These are phyloP conservation scores for Himalopsyche japonica DNA, from an alignment of 2,888 invertebrate species.

Conservation along the genomic window DNA sequence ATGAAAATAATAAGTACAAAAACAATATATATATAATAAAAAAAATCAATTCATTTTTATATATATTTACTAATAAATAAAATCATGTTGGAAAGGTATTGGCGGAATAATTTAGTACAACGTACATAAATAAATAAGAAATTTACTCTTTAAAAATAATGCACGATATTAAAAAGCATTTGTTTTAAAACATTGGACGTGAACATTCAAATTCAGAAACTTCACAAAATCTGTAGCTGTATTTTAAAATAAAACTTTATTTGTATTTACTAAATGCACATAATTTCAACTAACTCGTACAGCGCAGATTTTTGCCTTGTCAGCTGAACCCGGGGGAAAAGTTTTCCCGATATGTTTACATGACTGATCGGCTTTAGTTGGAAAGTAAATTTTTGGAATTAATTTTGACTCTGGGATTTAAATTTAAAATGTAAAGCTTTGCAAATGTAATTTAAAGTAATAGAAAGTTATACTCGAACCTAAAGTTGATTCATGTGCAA, in stretches of 20 bases:
- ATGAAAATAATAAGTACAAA: too few species aligned
- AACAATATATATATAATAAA: too few species aligned
- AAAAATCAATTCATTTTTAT: too few species aligned
- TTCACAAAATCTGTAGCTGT: not conserved
- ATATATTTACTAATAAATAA: too few species aligned
- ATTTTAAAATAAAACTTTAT: not conserved
- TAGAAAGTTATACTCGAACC: not conserved
- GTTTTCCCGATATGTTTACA: constrained; percentile 5
- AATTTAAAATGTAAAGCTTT: not conserved
- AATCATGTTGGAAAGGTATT: too few species aligned
- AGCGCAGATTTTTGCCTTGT: not conserved
- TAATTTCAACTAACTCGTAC: not conserved
- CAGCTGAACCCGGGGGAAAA: not conserved
- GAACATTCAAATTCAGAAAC: not conserved
- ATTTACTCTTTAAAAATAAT: too few species aligned
- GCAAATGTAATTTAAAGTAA: not conserved
- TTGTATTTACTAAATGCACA: not conserved
- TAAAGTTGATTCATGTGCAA: not conserved
- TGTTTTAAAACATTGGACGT: too few species aligned
- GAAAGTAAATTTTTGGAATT: not conserved
- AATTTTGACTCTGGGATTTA: not conserved
- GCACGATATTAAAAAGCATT: too few species aligned
- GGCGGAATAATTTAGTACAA: too few species aligned
- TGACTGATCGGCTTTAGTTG: not conserved
- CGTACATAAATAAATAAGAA: too few species aligned